phyloP scores from a whole-genome alignment of 1,140 invertebrate genomes.

The Pseudomyrmex flavicornis region DNA sequence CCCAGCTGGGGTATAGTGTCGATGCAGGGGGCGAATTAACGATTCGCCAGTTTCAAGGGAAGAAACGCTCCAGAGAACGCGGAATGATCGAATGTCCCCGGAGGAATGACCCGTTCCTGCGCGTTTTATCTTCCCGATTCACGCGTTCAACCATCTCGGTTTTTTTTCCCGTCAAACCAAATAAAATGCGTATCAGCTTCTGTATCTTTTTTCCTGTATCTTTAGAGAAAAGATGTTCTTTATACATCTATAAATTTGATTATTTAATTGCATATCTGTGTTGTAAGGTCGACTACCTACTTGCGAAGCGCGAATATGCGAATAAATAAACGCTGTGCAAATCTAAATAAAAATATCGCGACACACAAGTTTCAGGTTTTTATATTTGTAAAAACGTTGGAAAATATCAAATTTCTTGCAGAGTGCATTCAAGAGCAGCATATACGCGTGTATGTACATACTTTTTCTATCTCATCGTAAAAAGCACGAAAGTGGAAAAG shows the following conservation, averaged over 20 bases:
- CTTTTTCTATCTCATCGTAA: too few relatives aligned
- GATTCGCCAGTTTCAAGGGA: constrained; percentile 52
- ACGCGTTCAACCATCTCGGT: background rate
- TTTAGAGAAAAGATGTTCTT: constrained; percentile 3
- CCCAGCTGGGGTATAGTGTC: constrained; percentile 29
- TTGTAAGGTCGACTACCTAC: background rate
- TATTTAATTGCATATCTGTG: constrained; percentile 24
- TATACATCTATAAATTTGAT: constrained; percentile 1
- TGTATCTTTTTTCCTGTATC: background rate
- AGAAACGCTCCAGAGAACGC: constrained; percentile 47
- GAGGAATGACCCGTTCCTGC: constrained; percentile 2
- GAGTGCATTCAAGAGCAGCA: background rate
- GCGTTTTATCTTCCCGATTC: constrained; percentile 37
- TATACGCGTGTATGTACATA: too few relatives aligned
- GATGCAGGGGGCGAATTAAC: constrained; percentile 51
- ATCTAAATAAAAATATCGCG: background rate
- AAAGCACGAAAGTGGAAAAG: too few relatives aligned
- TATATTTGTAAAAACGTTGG: background rate
- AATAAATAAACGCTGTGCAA: background rate
- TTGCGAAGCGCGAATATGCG: background rate
- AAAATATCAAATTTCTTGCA: background rate
- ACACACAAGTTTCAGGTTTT: background rate
- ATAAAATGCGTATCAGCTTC: too few relatives aligned
- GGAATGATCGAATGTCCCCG: constrained; percentile 50
- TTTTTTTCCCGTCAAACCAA: background rate